Base-by-base conservation (phyloP, 2,888 invertebrate genomes). In the Drosophila pegasa region DNA sequence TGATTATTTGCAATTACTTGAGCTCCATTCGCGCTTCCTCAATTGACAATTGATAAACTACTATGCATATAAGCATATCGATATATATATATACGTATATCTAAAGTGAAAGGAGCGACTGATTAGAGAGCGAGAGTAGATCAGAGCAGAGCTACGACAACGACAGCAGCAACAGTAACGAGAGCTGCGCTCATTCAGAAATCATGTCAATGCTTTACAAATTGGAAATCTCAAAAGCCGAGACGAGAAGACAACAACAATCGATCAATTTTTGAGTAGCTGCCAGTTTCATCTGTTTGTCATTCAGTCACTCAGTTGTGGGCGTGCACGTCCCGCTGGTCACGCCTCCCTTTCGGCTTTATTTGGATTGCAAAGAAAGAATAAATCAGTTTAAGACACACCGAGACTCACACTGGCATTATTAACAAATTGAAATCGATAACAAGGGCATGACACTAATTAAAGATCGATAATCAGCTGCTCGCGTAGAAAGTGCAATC, bases 101-200 rank as follows among this genome's bases (percentile, higher is more conserved):
- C 75, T 71, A 88, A 88, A 84, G 83, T 84, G 83, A 84, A 84
- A 84, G 89, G 83, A 88, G 84, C 67, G 51, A 20, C 54, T 64
- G 71, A 78, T 79, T 68, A 56, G 59, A 71, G 63, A 71, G 65
- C 66, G 75, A 74, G 65, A 71, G 72, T 57, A 73, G 60, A 74
- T 67, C 69, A 33, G 25, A 45, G 29, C 37, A 14, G 43, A 40
- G 52, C 35, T 51, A 58, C 52, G 45, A n/a, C 50, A 48, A 56
- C 18, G 31, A 3, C n/a, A 33, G 38, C 20, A 38, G 8, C 41
- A 31, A 12, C 37, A 56, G n/a, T 48, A 43, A 35, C 25, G 51
- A 56, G 27, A 41, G 41, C 8, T 41, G 22, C 22, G 18, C 50
- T 66, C 55, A 37, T 51, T 63, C 68, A 38, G 62, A 68, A 80